Evolutionary conservation across 2,797 vertebrate genomes (phyloP), one percentile per base, ranked within the genome.

Genomic region (Esox lucius): DNA sequence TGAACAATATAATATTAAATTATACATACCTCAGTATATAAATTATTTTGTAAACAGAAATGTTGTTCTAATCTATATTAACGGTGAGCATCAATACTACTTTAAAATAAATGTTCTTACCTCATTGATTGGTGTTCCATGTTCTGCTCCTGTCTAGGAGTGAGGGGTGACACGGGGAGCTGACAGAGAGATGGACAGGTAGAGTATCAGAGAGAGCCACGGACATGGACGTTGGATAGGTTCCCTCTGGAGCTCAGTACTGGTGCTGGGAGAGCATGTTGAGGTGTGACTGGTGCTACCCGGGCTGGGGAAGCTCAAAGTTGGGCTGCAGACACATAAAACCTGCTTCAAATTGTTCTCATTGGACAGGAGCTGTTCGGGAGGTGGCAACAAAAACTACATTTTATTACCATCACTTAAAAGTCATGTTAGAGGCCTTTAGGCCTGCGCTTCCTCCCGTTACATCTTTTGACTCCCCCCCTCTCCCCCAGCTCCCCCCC

Each of bases 401-500:
- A 15, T 85, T 95, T 95, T 95, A 95, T 87, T 87, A 89, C 90
- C 78, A 1, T 84, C 91, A 93, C 87, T 93, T 94, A 84, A 91
- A 89, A 75, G 65, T 79, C 83, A 84, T 86, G 85, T 22, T 79
- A 31, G 66, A 82, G 85, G 84, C 91, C 88, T 79, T 80, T n/a
- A 68, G 89, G 87, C 86, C 22, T 80, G 28, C 78, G 72, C 35
- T 61, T 24, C 56, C 56, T 61, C 56, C 56, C 9, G 56, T 61
- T 66, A 19, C 78, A 80, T 80, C 64, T 78, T 39, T 13, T 4
- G n/a, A 62, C 75, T 72, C 80, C 76, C 78, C 81, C 74, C 65
- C 67, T 31, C 49, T 15, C 8, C 42, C 78, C 26, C 35, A 3
- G 62, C 68, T 67, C 80, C 80, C 84, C 84, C 72, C 59, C 73